Base-by-base conservation (phyloP, 2,113 vertebrate genomes). In the Gambusia holbrooki region DNA sequence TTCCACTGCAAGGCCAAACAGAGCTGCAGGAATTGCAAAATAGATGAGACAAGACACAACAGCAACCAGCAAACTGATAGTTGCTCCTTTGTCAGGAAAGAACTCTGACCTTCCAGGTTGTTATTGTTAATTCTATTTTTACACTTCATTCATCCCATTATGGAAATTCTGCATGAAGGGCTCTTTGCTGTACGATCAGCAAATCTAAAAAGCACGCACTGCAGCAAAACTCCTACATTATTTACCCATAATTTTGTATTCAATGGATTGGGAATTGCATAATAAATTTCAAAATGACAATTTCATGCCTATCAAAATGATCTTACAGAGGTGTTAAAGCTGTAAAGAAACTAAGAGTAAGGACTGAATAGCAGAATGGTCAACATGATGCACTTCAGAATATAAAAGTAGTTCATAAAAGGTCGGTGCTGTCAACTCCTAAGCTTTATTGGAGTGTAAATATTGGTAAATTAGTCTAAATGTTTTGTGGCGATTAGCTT, bases 21-120 rank as follows among this genome's bases (percentile, higher is more conserved):
- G 4, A 62, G 79, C 78, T 77, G 77, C 85, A 66, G 68, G 66
- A 78, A 65, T 88, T 77, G 42, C 79, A 82, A 70, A 78, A 81
- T 42, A 66, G 69, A 35, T 66, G 66, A 80, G 79, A 80, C 75
- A 19, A 84, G 77, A 78, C 76, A 30, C 51, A 71, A 42, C 80
- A 67, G 33, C 70, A 67, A 73, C 2, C 77, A 48, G 35, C 48
- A 19, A 51, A 25, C 62, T 19, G 67, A 63, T 40, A 25, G 33
- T n/a, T 62, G 61, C 69, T 65, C 1, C 40, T 29, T 42, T 51
- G 60, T 10, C 69, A 64, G 4, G 33, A 37, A 28, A 15, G 12
- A 76, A 62, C 35, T 29, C 62, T 62, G 45, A 67, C 33, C 61
- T 30, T 42, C 5, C 13, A 48, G 4, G 48, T 51, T n/a, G 25